Percentiles rank a stretch among this genome's conserved stretches.
Conservation (phyloP, 2,888 invertebrate genomes). For the Apodemia zela region DNA sequence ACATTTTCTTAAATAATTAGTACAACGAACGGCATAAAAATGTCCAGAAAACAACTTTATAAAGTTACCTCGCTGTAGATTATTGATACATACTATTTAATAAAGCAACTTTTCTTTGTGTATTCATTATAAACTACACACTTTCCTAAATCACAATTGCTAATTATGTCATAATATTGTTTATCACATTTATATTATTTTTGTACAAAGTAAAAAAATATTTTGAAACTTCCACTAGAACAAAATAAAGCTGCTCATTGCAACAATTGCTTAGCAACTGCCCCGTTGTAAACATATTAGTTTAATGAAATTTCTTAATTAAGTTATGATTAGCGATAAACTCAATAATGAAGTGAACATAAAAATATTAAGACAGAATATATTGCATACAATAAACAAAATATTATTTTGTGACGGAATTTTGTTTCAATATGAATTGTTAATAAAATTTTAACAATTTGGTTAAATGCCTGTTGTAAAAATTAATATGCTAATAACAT, state of each 20-base stretch:
- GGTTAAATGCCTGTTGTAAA: too few relatives aligned
- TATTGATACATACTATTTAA: constrained; percentile 61
- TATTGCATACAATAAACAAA: neutral
- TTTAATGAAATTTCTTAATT: neutral
- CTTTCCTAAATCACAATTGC: constrained; percentile 77
- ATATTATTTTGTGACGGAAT: neutral
- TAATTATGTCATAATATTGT: constrained; percentile 74
- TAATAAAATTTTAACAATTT: too few relatives aligned
- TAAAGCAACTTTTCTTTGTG: constrained; percentile 67
- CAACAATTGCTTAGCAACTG: constrained; percentile 13
- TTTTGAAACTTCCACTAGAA: constrained; percentile 67
- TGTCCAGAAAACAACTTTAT: constrained; percentile 66
- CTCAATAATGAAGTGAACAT: neutral
- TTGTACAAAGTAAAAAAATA: constrained; percentile 79
- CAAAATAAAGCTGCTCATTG: constrained; percentile 60
- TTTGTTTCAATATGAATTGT: neutral
- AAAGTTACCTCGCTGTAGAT: constrained; percentile 54
- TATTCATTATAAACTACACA: constrained; percentile 59
- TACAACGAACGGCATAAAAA: constrained; percentile 72
- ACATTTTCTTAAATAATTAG: constrained; percentile 46
- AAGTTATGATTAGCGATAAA: neutral
- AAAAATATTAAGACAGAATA: neutral
- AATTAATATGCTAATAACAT: too few relatives aligned
- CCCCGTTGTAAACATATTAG: neutral
- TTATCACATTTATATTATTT: constrained; percentile 78